Evolutionary conservation across 2,113 vertebrate species (phyloP), one percentile per base, ranked within the genome.

Genomic region (Hymenochirus boettgeri): DNA sequence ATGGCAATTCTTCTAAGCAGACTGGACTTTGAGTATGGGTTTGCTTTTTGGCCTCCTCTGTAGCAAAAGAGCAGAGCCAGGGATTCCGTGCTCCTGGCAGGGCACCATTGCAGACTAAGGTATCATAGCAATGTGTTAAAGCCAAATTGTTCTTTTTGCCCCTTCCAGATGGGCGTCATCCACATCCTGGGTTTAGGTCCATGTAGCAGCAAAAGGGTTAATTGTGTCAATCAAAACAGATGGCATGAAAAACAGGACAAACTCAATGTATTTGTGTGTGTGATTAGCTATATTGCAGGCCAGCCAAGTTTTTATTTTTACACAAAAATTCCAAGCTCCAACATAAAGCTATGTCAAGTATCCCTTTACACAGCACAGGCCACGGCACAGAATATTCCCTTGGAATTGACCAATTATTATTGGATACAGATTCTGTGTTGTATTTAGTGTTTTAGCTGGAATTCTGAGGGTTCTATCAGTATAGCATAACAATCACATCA

Each of bases 401-500:
- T 53, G 62, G 35, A 27, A 22, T 17, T 13, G 13, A 31, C 19
- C 17, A 35, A 35, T 26, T 62, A 27, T 27, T 54, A 18, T 33
- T 27, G 24, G 35, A 63, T 53, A 23, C 31, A 39, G 61, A 53
- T 33, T 52, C 55, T 35, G 33, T n/a, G 15, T 55, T 55, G 51
- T 55, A 42, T 45, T 29, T 54, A 39, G 21, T 42, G 46, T 59
- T 52, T 25, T 39, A n/a, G 45, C 64, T 31, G 18, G 17, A 12
- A 42, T 58, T 67, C 55, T 39, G 8, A 27, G 47, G 22, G 24
- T 42, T 17, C 24, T 51, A 57, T 42, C 57, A 29, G 33, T 11
- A 33, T 33, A 47, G 64, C 58, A 59, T 52, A 57, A 67, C 64
- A 45, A 35, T 13, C 15, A 10, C 55, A 59, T 57, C 54, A 35